phyloP scores from a whole-genome alignment of 2,113 vertebrate genomes.

The Thamnophis sirtalis region DNA sequence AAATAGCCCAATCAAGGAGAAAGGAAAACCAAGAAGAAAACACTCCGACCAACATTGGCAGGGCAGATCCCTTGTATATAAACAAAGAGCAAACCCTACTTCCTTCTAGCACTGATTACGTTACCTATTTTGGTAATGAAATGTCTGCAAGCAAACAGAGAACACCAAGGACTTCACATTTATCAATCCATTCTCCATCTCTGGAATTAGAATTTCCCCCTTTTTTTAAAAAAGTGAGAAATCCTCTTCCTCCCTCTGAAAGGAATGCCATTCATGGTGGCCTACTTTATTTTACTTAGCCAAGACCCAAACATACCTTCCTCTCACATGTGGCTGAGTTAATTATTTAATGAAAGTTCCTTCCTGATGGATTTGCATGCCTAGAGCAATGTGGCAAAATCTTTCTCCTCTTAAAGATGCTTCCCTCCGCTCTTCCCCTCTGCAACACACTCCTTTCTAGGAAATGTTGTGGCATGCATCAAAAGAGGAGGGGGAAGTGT shows the following conservation, averaged over 20 bases:
- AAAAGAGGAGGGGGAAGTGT: slow-evolving; percentile 39
- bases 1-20: background rate
- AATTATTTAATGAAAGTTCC: slow-evolving; percentile 62
- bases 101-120: background rate
- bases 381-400: slow-evolving; percentile 12
- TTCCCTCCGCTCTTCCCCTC: background rate
- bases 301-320: slow-evolving; percentile 30
- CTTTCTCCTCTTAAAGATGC: slow-evolving; percentile 1
- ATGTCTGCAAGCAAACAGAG: background rate
- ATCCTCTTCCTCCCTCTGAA: slow-evolving; percentile 47
- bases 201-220: background rate
- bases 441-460: slow-evolving; percentile 30
- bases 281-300: slow-evolving; percentile 4
- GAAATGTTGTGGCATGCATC: slow-evolving; percentile 57
- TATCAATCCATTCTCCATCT: slow-evolving; percentile 41
- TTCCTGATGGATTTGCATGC: slow-evolving; percentile 24
- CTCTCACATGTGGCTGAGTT: slow-evolving; percentile 48
- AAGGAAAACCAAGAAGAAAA: background rate
- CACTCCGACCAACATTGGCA: too few species aligned
- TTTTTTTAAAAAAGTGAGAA: background rate
- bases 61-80: background rate
- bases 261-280: slow-evolving; percentile 51
- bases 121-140: background rate
- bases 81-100: background rate
- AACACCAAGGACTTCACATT: background rate